Conservation (phyloP, 1,140 invertebrate genomes). For the Dryas iulia region DNA sequence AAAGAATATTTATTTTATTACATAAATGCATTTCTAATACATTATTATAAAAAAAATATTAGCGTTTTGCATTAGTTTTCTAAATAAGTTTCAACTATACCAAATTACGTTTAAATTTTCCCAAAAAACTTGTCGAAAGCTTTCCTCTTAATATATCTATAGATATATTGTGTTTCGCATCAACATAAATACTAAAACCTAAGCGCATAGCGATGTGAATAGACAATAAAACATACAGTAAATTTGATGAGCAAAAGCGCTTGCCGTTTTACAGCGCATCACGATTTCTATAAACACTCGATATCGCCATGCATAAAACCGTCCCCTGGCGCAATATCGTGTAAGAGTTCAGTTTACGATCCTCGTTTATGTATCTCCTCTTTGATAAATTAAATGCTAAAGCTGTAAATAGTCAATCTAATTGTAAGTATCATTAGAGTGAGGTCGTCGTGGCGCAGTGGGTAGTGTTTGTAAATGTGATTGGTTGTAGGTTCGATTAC, state of each 20-base stretch:
- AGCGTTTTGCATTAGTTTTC: too few species aligned
- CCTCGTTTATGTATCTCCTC: slow-evolving; percentile 11
- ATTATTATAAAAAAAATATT: too few species aligned
- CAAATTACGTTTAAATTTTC: too few species aligned
- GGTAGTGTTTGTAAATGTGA: too few species aligned
- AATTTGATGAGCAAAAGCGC: background rate
- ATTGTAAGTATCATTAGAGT: too few species aligned
- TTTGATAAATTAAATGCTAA: slow-evolving; percentile 52
- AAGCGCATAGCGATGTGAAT: background rate
- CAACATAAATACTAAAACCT: background rate
- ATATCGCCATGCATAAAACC: slow-evolving; percentile 16
- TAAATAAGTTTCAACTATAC: too few species aligned
- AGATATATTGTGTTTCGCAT: background rate
- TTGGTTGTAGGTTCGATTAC: too few species aligned
- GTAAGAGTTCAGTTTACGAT: slow-evolving; percentile 40
- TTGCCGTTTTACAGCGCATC: slow-evolving; percentile 7
- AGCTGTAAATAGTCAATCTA: slow-evolving; percentile 36
- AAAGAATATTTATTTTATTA: too few species aligned
- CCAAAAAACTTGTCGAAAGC: too few species aligned
- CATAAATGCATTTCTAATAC: too few species aligned
- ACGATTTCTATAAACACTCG: slow-evolving; percentile 20
- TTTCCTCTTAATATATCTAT: too few species aligned
- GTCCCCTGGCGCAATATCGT: slow-evolving; percentile 19
- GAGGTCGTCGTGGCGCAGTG: too few species aligned
- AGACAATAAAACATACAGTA: background rate